Conservation (phyloP, 2,888 invertebrate genomes). For the Harpalus rufipes region DNA sequence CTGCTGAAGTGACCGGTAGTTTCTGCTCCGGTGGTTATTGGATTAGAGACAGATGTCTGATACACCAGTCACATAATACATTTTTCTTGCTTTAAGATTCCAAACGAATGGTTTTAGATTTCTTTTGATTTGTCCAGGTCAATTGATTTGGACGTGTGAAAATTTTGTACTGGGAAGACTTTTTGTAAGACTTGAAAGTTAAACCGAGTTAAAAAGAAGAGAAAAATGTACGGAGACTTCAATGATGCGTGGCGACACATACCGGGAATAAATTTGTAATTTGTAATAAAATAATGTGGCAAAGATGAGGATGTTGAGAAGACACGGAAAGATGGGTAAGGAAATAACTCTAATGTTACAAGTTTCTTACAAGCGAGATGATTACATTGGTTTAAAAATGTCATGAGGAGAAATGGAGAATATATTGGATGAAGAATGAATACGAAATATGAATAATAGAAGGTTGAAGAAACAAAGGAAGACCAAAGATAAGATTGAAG, state of each 20-base stretch:
- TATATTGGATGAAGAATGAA: too few species aligned
- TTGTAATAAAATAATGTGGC: too few species aligned
- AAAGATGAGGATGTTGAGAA: too few species aligned
- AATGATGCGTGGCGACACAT: background rate
- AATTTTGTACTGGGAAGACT: background rate
- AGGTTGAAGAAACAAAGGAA: too few species aligned
- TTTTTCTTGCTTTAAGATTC: background rate
- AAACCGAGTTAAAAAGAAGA: background rate
- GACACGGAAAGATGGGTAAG: too few species aligned
- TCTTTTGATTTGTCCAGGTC: background rate
- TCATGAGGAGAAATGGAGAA: too few species aligned
- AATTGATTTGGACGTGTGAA: background rate
- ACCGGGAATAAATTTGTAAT: background rate
- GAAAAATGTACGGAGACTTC: background rate
- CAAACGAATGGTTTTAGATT: background rate
- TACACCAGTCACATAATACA: slow-evolving; percentile 1
- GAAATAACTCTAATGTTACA: too few species aligned
- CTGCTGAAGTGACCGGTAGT: background rate
- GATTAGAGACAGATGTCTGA: slow-evolving; percentile 1
- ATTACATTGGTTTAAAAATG: too few species aligned
- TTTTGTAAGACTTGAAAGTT: background rate
- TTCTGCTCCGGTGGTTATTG: background rate
- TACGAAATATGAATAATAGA: too few species aligned
- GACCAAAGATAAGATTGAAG: too few species aligned
- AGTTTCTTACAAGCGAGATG: too few species aligned